Evolutionary conservation across 2,797 vertebrate genomes (phyloP).

Genomic region (Peromyscus aztecus): DNA sequence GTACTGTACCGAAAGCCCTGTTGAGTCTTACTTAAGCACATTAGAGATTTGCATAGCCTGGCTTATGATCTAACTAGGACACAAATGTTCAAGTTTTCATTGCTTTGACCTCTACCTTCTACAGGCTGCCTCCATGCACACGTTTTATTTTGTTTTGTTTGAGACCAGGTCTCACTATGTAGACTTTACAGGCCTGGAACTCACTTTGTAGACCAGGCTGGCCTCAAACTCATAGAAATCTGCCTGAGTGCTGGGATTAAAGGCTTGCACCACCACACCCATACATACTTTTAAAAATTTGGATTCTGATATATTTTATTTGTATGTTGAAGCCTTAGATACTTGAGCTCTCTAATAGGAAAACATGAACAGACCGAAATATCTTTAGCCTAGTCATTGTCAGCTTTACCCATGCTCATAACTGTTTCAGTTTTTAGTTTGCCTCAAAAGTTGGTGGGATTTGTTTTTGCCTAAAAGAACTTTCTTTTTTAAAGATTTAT

Average conservation of each 20-base stretch:
- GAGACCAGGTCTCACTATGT: background rate
- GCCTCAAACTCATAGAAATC: background rate
- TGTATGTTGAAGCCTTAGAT: slow-evolving; percentile 44
- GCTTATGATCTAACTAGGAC: slow-evolving; percentile 26
- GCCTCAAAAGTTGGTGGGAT: slow-evolving; percentile 51
- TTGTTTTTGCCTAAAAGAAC: slow-evolving; percentile 57
- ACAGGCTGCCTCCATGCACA: background rate
- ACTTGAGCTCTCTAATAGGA: background rate
- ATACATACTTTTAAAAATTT: slow-evolving; percentile 23
- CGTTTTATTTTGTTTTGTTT: background rate
- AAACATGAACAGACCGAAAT: slow-evolving; percentile 24
- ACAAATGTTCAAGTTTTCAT: slow-evolving; percentile 43
- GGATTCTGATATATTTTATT: slow-evolving; percentile 52
- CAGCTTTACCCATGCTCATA: background rate
- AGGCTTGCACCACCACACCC: background rate
- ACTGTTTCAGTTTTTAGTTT: slow-evolving; percentile 49
- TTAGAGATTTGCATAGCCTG: slow-evolving; percentile 22
- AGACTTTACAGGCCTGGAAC: background rate
- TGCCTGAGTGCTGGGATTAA: background rate
- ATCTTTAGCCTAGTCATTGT: background rate
- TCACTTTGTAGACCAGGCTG: background rate
- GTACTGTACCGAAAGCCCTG: slow-evolving; percentile 1
- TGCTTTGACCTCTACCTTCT: slow-evolving; percentile 6
- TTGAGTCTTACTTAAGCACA: slow-evolving; percentile 32
- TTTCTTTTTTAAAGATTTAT: no score